Base-by-base conservation (phyloP, 1,140 invertebrate species). In the Plutomurus gul region DNA sequence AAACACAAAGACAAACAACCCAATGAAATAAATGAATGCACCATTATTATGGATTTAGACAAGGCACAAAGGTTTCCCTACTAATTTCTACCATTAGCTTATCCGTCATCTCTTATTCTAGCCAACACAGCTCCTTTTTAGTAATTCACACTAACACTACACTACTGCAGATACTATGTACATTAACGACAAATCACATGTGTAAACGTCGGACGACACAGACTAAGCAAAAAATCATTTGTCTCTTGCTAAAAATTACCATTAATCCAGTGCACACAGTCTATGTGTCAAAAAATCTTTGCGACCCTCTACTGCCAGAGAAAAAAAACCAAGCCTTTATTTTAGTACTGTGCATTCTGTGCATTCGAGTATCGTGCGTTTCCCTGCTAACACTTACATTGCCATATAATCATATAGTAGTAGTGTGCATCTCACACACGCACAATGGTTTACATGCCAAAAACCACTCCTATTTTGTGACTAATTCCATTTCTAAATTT, bases 1-100 rank as follows among this genome's bases (percentile, higher is more conserved):
- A 89, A 77, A 56, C 76, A 82, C 79, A 85, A 85, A 83, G 65
- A 78, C 49, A 78, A 20, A 73, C 18, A 46, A 70, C 10, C 36
- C n/a, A 74, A 46, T 47, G 20, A 56, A 56, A 56, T 25, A 27
- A 30, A 27, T 10, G 49, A 56, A 56, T 7, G n/a, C n/a, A n/a
- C n/a, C 39, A 43, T 13, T n/a, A 43, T 8, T 10, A 43, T 3
- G 10, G n/a, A 10, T 43, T 43, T n/a, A 43, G 20, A 16, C 43
- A 51, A 5, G 20, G 1, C 3, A 51, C 47, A 51, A 51, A 51
- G 20, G 47, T 51, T n/a, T n/a, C n/a, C n/a, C n/a, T n/a, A n/a
- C n/a, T n/a, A 22, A 51, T 51, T 51, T 51, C 47, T 51, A 51
- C 25, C 47, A 51, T 51, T 51, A 51, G 47, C 18, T 51, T 51